phyloP scores from a whole-genome alignment of 2,113 vertebrate genomes.

The Progne subis region DNA sequence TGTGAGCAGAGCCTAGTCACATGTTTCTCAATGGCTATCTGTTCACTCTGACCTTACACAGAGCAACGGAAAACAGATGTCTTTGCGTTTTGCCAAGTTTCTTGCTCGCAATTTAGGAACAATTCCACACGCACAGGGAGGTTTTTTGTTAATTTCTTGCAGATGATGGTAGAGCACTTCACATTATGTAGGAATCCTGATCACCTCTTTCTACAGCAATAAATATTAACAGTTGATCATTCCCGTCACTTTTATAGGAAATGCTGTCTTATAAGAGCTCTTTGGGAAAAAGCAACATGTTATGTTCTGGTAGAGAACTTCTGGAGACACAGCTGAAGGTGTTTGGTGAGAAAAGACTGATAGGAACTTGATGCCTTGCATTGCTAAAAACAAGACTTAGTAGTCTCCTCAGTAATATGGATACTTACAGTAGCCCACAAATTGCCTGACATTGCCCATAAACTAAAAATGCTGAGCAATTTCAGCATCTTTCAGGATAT shows the following conservation, averaged over 20 bases:
- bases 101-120: constrained; percentile 74
- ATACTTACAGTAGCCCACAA: not conserved
- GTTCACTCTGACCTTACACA: constrained; percentile 76
- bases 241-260: constrained; percentile 27
- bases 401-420: not conserved
- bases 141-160: constrained; percentile 80
- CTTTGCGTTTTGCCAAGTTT: constrained; percentile 76
- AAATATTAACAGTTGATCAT: constrained; percentile 30
- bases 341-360: not conserved
- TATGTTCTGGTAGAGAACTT: not conserved
- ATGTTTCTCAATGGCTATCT: constrained; percentile 71
- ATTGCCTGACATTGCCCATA: not conserved
- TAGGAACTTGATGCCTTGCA: not conserved
- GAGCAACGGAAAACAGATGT: constrained; percentile 82
- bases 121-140: constrained; percentile 76
- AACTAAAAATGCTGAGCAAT: not conserved
- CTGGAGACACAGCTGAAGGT: not conserved
- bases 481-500: not conserved
- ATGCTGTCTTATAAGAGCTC: constrained; percentile 26
- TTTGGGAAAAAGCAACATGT: not conserved
- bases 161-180: constrained; percentile 71
- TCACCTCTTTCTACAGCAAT: constrained; percentile 52
- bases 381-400: not conserved
- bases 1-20: constrained; percentile 67
- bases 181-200: constrained; percentile 18